phyloP scores from a whole-genome alignment of 2,888 invertebrate species.

The Clivina fossor region DNA sequence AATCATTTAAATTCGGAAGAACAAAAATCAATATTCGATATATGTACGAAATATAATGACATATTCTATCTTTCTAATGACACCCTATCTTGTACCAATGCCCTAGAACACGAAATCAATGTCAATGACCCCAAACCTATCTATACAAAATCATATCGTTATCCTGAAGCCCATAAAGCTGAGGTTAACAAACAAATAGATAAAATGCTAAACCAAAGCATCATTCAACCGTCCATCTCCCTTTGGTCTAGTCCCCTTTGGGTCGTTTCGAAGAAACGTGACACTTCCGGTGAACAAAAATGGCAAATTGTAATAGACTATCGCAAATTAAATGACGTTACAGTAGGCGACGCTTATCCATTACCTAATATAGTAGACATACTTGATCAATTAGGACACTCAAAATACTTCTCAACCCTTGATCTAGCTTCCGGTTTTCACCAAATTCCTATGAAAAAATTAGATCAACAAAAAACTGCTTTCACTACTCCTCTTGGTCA shows the following conservation, averaged over 20 bases:
- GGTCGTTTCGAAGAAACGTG: conserved; percentile 46
- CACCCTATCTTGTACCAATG: conserved; percentile 6
- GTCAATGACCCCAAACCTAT: not conserved
- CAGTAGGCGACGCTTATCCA: conserved; percentile 37
- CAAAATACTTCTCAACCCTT: conserved; percentile 36
- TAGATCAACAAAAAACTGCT: conserved; percentile 42
- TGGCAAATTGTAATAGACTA: conserved; percentile 41
- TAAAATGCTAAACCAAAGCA: conserved; percentile 41
- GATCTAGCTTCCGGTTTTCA: conserved; percentile 31
- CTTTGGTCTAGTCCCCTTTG: conserved; percentile 47
- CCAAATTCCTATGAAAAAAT: conserved; percentile 40
- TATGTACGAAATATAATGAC: conserved; percentile 23
- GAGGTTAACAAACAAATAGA: conserved; percentile 43
- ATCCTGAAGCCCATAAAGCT: conserved; percentile 37
- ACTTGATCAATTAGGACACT: conserved; percentile 38
- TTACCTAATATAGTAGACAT: conserved; percentile 40
- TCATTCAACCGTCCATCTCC: conserved; percentile 43
- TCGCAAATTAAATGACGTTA: conserved; percentile 36
- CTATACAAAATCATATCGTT: conserved; percentile 39
- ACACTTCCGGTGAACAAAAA: conserved; percentile 41
- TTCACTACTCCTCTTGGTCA: conserved; percentile 44
- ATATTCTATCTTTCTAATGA: conserved; percentile 19
- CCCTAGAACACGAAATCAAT: conserved; percentile 2
- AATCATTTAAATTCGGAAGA: conserved; percentile 27
- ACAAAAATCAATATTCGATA: conserved; percentile 4